A percentile compares a stretch with the other conserved stretches of the same genome.
Evolutionary conservation across 2,888 invertebrate species (phyloP).

Genomic region (Caenorhabditis japonica): DNA sequence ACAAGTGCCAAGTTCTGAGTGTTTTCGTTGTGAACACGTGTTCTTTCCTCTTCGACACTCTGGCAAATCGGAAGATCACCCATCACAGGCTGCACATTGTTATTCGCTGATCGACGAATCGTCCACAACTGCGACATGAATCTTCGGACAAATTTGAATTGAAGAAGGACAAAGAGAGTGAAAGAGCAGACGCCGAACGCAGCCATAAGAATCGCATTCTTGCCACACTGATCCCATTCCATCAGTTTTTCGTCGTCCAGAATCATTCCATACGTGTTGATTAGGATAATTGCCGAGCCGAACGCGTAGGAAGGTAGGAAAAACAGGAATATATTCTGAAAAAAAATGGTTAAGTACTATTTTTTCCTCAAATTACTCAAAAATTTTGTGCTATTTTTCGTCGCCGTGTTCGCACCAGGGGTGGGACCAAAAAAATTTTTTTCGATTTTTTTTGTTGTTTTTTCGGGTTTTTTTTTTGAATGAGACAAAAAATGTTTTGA

Average conservation of each 20-base stretch:
- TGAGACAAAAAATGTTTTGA: too few species aligned
- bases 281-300: conserved; percentile 52
- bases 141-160: conserved; percentile 48
- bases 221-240: conserved; percentile 56
- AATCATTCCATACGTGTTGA: conserved; percentile 26
- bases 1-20: conserved; percentile 17
- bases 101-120: conserved; percentile 23
- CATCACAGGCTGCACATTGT: conserved; percentile 40
- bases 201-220: conserved; percentile 61
- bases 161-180: conserved; percentile 59
- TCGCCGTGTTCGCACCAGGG: too few species aligned
- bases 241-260: conserved; percentile 10
- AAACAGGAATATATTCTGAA: conserved; percentile 50
- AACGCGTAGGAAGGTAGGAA: conserved; percentile 61
- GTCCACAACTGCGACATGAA: conserved; percentile 46
- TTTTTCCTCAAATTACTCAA: too few species aligned
- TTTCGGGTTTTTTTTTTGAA: too few species aligned
- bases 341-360: neutral
- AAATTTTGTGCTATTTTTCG: too few species aligned
- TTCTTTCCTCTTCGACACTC: conserved; percentile 29
- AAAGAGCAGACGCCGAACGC: conserved; percentile 64
- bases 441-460: too few species aligned
- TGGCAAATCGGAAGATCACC: conserved; percentile 28
- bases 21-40: conserved; percentile 13
- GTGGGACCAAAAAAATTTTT: too few species aligned